phyloP scores from a whole-genome alignment of 2,113 vertebrate species.

The Nycticebus coucang region DNA sequence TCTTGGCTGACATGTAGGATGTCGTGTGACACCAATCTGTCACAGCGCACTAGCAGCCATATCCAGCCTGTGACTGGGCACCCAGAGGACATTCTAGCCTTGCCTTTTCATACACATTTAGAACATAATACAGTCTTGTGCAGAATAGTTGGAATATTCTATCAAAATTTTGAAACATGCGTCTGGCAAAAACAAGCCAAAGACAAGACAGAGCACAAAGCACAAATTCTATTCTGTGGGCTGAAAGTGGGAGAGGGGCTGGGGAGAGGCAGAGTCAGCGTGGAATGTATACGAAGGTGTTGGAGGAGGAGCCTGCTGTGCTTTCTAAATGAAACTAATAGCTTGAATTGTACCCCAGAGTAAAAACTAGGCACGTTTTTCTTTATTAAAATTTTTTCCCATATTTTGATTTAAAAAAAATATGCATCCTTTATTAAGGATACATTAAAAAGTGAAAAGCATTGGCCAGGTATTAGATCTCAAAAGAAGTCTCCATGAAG shows the following conservation, averaged over 20 bases:
- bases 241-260: neutral
- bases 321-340: neutral
- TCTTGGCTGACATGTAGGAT: neutral
- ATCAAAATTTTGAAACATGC: neutral
- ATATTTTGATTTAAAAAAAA: too few species aligned
- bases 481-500: neutral
- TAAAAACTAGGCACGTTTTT: neutral
- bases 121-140: neutral
- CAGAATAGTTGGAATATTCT: neutral
- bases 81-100: neutral
- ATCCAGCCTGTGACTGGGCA: neutral
- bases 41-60: neutral
- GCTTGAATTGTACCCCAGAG: neutral
- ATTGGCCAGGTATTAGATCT: neutral
- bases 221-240: neutral
- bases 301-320: neutral
- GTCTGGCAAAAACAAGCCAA: neutral
- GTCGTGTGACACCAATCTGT: neutral
- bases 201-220: neutral
- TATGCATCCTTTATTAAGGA: neutral
- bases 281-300: neutral
- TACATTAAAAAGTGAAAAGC: neutral
- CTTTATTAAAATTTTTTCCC: too few species aligned
- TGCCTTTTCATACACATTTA: neutral
- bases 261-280: neutral